Evolutionary conservation across 2,797 vertebrate species (phyloP).

Genomic region (Mus caroli): DNA sequence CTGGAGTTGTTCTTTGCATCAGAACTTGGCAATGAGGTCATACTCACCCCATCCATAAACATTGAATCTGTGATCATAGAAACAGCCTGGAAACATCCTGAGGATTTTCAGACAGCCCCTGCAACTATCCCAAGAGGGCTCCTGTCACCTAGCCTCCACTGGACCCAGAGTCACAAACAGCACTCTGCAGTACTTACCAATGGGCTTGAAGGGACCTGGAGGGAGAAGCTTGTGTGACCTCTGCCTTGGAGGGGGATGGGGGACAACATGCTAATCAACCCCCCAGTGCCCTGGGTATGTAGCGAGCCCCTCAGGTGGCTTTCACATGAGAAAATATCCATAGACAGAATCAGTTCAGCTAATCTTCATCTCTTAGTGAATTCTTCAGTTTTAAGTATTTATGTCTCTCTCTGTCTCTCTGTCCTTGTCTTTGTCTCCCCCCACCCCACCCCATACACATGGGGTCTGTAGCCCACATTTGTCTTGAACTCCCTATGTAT

Average conservation of each 20-base stretch:
- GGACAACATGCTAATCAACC: not conserved
- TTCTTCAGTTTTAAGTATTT: not conserved
- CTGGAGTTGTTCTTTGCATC: not conserved
- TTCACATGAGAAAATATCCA: not conserved
- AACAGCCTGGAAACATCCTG: conserved; percentile 28
- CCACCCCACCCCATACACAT: not conserved
- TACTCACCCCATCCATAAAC: conserved; percentile 44
- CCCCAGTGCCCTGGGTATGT: accelerated
- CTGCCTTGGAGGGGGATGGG: not conserved
- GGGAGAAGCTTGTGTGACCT: not conserved
- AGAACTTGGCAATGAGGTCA: conserved; percentile 15
- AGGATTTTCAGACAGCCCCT: not conserved
- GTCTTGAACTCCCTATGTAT: not conserved
- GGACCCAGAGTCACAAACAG: not conserved
- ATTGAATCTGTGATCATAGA: not conserved
- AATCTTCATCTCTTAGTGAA: not conserved
- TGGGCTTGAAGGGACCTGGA: not conserved
- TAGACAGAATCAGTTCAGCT: not conserved
- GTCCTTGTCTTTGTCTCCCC: not conserved
- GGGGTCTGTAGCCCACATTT: not conserved
- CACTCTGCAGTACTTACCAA: not conserved
- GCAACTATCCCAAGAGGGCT: not conserved
- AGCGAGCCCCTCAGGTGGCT: not conserved
- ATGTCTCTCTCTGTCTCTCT: not conserved
- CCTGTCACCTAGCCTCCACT: not conserved